Evolutionary conservation across 2,113 vertebrate species (phyloP).

Genomic region (Corythornis madagascariensis): DNA sequence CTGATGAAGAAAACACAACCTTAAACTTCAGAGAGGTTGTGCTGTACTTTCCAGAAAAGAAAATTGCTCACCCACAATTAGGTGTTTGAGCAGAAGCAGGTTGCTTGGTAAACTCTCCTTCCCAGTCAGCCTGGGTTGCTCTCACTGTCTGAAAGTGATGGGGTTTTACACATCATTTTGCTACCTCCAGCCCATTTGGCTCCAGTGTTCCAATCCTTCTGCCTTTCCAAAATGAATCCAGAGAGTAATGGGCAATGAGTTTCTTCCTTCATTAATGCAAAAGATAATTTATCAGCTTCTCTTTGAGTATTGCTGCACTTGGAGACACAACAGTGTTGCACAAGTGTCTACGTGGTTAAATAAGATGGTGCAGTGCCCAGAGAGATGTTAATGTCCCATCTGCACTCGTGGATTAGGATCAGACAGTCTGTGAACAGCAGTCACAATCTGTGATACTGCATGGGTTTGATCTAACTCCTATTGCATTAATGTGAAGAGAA

Average conservation of each 20-base stretch:
- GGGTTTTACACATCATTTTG: accelerated
- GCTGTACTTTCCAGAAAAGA: not conserved
- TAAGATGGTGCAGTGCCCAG: not conserved
- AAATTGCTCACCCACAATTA: not conserved
- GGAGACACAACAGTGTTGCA: accelerated
- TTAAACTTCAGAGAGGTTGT: not conserved
- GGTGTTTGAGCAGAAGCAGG: not conserved
- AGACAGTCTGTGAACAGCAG: not conserved
- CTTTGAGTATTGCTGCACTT: not conserved
- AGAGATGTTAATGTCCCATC: accelerated
- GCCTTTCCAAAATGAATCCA: accelerated
- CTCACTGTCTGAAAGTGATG: not conserved
- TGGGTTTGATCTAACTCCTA: not conserved
- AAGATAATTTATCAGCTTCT: not conserved
- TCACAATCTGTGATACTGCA: not conserved
- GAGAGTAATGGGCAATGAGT: accelerated
- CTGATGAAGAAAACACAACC: not conserved
- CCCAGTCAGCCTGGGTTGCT: not conserved
- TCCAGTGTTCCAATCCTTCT: not conserved
- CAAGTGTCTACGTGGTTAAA: accelerated
- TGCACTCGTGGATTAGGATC: not conserved
- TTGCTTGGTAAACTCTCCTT: accelerated
- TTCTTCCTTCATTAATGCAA: not conserved
- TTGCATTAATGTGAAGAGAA: not conserved
- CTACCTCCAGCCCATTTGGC: not conserved